Base-by-base conservation (phyloP, 2,113 vertebrate genomes). In the Irena cyanogastra region DNA sequence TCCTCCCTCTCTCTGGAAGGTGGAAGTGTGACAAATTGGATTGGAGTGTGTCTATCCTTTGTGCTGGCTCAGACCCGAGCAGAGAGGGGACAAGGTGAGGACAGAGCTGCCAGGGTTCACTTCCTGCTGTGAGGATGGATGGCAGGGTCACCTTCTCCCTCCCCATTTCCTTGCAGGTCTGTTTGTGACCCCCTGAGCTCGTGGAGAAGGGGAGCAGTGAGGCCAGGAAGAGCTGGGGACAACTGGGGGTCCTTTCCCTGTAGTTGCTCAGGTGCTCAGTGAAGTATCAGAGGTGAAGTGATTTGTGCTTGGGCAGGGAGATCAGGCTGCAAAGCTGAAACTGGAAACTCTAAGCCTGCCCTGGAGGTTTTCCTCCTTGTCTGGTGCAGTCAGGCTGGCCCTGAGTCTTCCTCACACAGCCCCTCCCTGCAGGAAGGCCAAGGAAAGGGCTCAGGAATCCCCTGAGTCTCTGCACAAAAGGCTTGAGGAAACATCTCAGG, bases 21-120 rank as follows among this genome's bases (percentile, higher is more conserved):
- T 96, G 95, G 92, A 96, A 97, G 90, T 92, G 87, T 97, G 98
- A 98, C 97, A 98, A 97, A 98, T 98, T 97, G 98, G 96, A 97
- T 97, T 90, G 97, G 96, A 98, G 94, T 94, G 70, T 94, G 96
- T 96, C 97, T 98, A 90, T 98, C 96, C 97, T 98, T 98, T 98
- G 97, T 98, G 97, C 96, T 4, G 21, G 97, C 97, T 98, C 93
- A 27, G 78, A 94, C 93, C 94, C 71, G n/a, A 93, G 93, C 78
- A 95, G 93, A 92, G 95, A 84, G 59, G 21, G 82, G 94, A 52
- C 68, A 52, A 69, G 87, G 92, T 72, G 47, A 94, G 95, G 96
- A 83, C 90, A 89, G 92, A 91, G 79, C 96, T 70, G 76, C 28
- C 37, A 33, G 30, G 83, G 89, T 64, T 83, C 92, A 81, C 83